Base-by-base conservation (phyloP, 2,888 invertebrate species). In the Lasioglossum marginatum region DNA sequence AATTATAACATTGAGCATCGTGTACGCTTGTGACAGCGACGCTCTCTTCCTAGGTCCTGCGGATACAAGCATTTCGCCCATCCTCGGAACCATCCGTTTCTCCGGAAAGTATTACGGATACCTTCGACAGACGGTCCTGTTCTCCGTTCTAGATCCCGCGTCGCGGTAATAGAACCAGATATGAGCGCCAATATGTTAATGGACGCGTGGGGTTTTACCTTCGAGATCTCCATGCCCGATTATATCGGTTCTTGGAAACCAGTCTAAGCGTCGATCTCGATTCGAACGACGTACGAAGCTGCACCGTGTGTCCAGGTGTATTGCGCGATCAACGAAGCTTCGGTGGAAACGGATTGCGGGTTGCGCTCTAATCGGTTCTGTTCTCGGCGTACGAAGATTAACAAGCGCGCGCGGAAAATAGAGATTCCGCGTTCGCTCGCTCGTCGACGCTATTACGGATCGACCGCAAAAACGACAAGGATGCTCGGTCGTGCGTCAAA, bases 151-250 rank as follows among this genome's bases (percentile, higher is more conserved):
- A n/a, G 52, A 27, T 27, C 43, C 34, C 31, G 37, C 60, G 45
- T 12, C 34, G 70, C 80, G 82, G 40, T 52, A 72, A 74, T 63
- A 77, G 85, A 88, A 74, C 81, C 71, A 43, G 81, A 60, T 78
- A 77, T 48, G 80, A 85, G 73, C 79, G 60, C 81, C 19, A 85
- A 78, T 92, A 91, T 92, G 90, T 90, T 92, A 92, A 93, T 92
- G 92, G 91, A 86, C 82, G 91, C 89, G 89, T 92, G 87, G 91
- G 85, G 90, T 81, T 82, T 90, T 82, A 83, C 88, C 88, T 87
- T 86, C 84, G 79, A 91, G 90, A 88, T 92, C 90, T 92, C 91
- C 89, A 89, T 91, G 86, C 83, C 85, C 83, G 90, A 90, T 91
- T 88, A 86, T 88, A 89, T 91, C 83, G 87, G 86, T 90, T 91